These are phyloP conservation scores for Nanorana parkeri DNA, from an alignment of 2,113 vertebrate species.

Conservation along the genomic window DNA sequence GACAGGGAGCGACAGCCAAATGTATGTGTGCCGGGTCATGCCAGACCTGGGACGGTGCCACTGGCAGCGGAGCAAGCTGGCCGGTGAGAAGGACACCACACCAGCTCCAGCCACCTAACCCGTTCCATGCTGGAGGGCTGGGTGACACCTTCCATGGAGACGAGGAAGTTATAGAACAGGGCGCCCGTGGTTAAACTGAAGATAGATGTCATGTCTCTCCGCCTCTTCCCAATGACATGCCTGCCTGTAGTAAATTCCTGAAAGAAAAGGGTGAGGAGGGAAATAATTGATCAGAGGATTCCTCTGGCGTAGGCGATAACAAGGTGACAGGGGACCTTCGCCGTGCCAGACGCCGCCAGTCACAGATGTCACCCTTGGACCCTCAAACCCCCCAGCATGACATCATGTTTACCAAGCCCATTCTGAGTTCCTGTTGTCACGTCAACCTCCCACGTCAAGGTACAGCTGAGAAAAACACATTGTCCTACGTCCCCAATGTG, in stretches of 20 bases:
- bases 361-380: slow-evolving; percentile 24
- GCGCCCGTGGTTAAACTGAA: neutral
- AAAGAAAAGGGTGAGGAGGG: neutral
- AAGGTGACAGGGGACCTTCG: slow-evolving; percentile 20
- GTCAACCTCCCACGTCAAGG: neutral
- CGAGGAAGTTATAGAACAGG: neutral
- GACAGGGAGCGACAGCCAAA: slow-evolving; percentile 5
- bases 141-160: neutral
- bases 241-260: slow-evolving; percentile 25
- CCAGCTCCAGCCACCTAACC: neutral
- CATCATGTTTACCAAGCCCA: slow-evolving; percentile 38
- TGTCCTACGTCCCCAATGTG: neutral
- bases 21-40: neutral
- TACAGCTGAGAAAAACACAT: slow-evolving; percentile 1
- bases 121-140: neutral
- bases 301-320: neutral
- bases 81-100: neutral
- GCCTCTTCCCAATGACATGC: slow-evolving; percentile 12
- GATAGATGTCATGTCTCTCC: neutral
- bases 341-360: neutral
- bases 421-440: neutral
- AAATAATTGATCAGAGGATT: neutral
- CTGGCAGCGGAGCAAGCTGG: neutral
- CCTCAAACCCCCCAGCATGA: slow-evolving; percentile 28
- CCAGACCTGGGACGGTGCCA: neutral